Conservation (phyloP, 2,113 vertebrate species). For the Dunckerocampus dactyliophorus region DNA sequence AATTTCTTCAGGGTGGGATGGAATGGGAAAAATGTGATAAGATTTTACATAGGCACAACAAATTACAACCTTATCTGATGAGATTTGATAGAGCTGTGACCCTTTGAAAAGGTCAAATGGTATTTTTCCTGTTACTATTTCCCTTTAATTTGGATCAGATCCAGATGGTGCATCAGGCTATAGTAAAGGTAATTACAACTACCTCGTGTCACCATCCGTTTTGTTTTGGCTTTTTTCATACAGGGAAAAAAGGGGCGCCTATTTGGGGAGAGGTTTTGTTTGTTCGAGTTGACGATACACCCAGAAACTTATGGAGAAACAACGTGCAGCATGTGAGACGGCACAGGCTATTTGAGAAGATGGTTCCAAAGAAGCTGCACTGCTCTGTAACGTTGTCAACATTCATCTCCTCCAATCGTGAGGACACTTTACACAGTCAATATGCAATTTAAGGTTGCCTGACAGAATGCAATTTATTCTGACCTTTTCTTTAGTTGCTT, state of each 20-base stretch:
- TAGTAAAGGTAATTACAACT: too few relatives aligned
- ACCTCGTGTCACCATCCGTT: too few relatives aligned
- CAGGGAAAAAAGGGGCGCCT: too few relatives aligned
- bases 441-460: slow-evolving; percentile 66
- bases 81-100: too few relatives aligned
- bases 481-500: slow-evolving; percentile 63
- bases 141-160: too few relatives aligned
- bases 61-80: too few relatives aligned
- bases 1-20: background rate
- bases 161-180: too few relatives aligned
- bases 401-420: slow-evolving; percentile 46
- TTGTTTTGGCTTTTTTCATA: too few relatives aligned
- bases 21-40: background rate
- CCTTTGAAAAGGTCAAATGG: too few relatives aligned
- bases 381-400: slow-evolving; percentile 4
- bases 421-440: slow-evolving; percentile 51
- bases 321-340: background rate
- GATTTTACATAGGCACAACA: too few relatives aligned
- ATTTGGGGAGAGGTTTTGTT: too few relatives aligned
- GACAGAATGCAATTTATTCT: slow-evolving; percentile 64
- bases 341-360: background rate
- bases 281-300: background rate
- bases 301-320: background rate
- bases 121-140: too few relatives aligned
- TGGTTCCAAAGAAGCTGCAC: background rate